Base-by-base conservation (phyloP, 2,888 invertebrate genomes). In the Escarpia spicata region DNA sequence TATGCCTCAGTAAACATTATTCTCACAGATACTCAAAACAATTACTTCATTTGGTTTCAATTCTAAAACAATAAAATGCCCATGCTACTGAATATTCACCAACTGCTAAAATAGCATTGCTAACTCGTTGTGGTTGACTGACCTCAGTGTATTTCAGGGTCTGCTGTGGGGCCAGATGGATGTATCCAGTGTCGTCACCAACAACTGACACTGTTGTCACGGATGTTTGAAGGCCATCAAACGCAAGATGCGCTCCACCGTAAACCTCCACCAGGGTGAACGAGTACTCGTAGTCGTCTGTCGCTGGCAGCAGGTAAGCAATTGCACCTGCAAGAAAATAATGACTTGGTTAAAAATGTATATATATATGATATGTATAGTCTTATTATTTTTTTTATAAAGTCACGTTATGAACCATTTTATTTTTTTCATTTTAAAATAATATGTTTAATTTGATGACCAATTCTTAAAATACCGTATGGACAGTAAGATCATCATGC, bases 151-250 rank as follows among this genome's bases (percentile, higher is more conserved):
- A 43, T 43, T n/a, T 75, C 44, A 92, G 89, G n/a, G 91, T 75
- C 45, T 90, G 90, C 19, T 37, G 44, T 43, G 95, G 95, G 0
- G 93, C 94, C 19, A 95, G 93, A 91, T 95, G 95, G 3, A 95
- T 75, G 58, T 95, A 95, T 26, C 94, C 95, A 4, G 95, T 95
- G 93, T 95, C 95, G 92, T 95, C 95, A 26, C 95, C 95, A 26
- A 94, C 94, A 75, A 95, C 93, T 75, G 92, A 92, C 19, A 93
- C 91, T 43, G 95, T 92, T 45, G 92, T 93, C 19, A 95, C 91
- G 43, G 58, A 94, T 15, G 94, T 94, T 6, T 93, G 89, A 19
- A 91, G 93, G 45, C 94, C 94, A 31, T 75, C 93, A 19, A 94
- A 93, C 12, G 94, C 93, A 60, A 95, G 93, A 90, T 95, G 95